Percentiles rank a stretch among this genome's conserved stretches.
These are phyloP conservation scores for Hermatobates lingyangjiaoensis DNA, from an alignment of 1,140 invertebrate species.

Conservation along the genomic window DNA sequence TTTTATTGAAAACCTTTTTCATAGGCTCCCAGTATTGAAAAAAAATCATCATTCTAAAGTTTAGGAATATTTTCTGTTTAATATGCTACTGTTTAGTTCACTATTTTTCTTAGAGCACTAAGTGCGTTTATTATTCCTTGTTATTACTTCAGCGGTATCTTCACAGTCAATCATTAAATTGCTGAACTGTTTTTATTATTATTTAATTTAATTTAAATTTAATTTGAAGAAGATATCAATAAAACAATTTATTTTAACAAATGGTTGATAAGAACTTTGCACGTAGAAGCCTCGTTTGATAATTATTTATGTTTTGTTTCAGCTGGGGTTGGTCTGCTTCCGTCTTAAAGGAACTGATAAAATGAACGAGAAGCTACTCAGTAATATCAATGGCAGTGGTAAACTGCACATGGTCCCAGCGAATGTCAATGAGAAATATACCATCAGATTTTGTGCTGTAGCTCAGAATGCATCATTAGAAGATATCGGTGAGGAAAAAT, in stretches of 20 bases:
- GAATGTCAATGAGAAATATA: slow-evolving; percentile 70
- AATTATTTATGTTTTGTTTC: slow-evolving; percentile 17
- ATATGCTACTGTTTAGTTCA: no score
- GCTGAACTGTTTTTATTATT: not conserved
- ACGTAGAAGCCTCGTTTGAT: slow-evolving; percentile 2
- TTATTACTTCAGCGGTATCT: no score
- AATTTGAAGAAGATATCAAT: not conserved
- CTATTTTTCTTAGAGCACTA: no score
- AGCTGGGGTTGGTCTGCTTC: slow-evolving; percentile 71
- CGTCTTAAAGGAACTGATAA: slow-evolving; percentile 68
- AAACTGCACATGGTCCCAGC: slow-evolving; percentile 96
- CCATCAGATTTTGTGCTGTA: slow-evolving; percentile 89
- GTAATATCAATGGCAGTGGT: slow-evolving; percentile 86
- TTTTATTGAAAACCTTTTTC: no score
- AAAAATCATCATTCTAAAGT: no score
- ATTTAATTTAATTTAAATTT: not conserved
- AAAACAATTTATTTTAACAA: no score
- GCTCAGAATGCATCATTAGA: slow-evolving; percentile 71
- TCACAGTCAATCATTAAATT: not conserved
- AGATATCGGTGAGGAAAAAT: slow-evolving; percentile 52
- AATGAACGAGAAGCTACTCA: slow-evolving; percentile 83
- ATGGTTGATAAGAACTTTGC: no score
- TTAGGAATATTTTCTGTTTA: no score
- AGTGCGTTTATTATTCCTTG: no score
- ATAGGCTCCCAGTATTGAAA: no score